These are phyloP conservation scores for Plusia festucae DNA, from an alignment of 2,888 invertebrate species.

Conservation along the genomic window DNA sequence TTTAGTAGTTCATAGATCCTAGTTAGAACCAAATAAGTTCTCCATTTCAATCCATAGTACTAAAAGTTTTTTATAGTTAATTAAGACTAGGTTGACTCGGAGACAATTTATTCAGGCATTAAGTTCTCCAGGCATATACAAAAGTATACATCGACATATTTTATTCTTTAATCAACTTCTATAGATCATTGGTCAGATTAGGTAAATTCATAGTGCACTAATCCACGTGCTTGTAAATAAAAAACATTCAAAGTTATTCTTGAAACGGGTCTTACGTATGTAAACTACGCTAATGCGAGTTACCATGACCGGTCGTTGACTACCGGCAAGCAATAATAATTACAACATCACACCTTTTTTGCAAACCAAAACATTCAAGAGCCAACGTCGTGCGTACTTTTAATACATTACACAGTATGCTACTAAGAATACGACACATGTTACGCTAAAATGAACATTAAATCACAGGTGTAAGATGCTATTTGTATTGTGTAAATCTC, in stretches of 20 bases:
- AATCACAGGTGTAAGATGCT: conserved; percentile 11
- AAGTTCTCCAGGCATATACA: no score
- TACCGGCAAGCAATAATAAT: conserved; percentile 20
- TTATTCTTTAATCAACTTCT: not conserved
- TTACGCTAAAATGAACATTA: conserved; percentile 26
- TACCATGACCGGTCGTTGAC: conserved; percentile 13
- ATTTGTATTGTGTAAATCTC: conserved; percentile 5
- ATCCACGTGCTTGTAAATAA: not conserved
- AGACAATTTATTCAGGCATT: no score
- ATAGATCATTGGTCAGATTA: not conserved
- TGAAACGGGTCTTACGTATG: not conserved
- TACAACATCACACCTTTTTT: conserved; percentile 21
- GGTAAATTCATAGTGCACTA: not conserved
- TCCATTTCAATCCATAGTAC: no score
- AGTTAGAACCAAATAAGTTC: no score
- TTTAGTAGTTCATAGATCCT: no score
- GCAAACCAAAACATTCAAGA: conserved; percentile 24
- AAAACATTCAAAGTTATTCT: not conserved
- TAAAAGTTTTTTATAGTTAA: no score
- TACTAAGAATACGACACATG: conserved; percentile 17
- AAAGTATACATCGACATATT: no score
- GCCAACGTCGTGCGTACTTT: conserved; percentile 22
- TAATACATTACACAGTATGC: conserved; percentile 21
- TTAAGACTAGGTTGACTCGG: no score
- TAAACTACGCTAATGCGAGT: conserved; percentile 13